Conservation (phyloP, 2,888 invertebrate genomes). For the Oscheius sp. region DNA sequence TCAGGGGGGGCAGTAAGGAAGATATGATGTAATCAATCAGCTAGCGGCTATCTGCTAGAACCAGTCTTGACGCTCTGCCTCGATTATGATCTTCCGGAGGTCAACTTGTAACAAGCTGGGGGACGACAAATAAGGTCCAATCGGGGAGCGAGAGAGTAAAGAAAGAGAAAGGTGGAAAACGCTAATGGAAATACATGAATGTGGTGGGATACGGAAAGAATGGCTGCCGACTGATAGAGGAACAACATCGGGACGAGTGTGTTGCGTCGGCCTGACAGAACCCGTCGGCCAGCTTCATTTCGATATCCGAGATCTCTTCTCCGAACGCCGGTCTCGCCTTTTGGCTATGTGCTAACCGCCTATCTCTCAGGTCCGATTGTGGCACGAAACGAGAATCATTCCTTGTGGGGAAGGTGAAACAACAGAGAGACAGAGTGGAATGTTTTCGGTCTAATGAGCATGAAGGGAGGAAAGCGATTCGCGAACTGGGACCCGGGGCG, state of each 20-base stretch:
- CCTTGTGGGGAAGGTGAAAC: neutral
- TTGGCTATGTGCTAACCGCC: conserved; percentile 13
- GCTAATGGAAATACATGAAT: conserved; percentile 13
- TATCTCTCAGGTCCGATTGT: neutral
- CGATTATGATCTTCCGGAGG: too few species aligned
- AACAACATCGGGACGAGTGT: conserved; percentile 1
- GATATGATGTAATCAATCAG: neutral
- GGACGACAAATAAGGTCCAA: conserved; percentile 6
- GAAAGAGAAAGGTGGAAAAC: conserved; percentile 2
- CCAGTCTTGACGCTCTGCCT: too few species aligned
- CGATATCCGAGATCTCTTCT: conserved; percentile 25
- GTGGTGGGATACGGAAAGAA: neutral
- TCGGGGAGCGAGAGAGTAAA: neutral
- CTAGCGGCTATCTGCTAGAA: too few species aligned
- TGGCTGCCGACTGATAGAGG: conserved; percentile 10
- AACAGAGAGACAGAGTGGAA: neutral
- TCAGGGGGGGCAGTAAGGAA: neutral
- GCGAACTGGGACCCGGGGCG: conserved; percentile 27
- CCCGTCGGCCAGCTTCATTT: conserved; percentile 30
- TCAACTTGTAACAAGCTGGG: neutral
- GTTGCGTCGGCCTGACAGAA: conserved; percentile 15
- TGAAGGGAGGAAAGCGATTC: conserved; percentile 8
- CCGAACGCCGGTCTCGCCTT: conserved; percentile 12
- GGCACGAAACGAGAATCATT: neutral
- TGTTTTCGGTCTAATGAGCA: neutral